phyloP scores from a whole-genome alignment of 2,888 invertebrate genomes.

The Syrista parreyssii region DNA sequence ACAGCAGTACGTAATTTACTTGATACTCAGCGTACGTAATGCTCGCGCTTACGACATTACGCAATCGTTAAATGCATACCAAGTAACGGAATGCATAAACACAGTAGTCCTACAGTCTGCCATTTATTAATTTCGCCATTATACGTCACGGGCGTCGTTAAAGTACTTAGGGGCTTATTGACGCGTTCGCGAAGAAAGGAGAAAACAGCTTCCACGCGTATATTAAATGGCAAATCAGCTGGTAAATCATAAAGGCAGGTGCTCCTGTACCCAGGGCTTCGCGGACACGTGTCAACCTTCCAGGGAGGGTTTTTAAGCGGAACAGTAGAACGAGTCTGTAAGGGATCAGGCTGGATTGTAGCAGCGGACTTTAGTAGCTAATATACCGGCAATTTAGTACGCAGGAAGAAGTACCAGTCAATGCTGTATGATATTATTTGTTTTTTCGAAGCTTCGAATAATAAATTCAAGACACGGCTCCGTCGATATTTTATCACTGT shows the following conservation, averaged over 20 bases:
- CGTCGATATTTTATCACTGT: neutral
- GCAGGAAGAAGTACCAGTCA: neutral
- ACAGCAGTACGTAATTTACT: neutral
- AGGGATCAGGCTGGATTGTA: neutral
- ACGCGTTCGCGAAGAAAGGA: neutral
- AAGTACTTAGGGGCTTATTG: neutral
- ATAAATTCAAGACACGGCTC: neutral
- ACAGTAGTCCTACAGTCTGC: neutral
- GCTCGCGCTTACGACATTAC: neutral
- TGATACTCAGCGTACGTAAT: neutral
- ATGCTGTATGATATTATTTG: neutral
- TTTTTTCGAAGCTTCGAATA: neutral
- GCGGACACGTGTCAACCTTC: neutral
- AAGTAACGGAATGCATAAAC: neutral
- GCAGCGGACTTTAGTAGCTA: neutral
- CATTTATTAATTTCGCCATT: neutral
- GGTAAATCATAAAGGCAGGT: neutral
- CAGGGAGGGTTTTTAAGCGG: neutral
- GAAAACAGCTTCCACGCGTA: neutral
- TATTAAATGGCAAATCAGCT: neutral
- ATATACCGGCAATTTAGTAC: neutral
- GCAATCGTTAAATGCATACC: neutral
- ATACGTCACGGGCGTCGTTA: neutral
- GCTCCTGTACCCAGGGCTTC: neutral
- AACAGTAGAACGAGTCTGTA: neutral